Evolutionary conservation across 1,140 invertebrate genomes (phyloP).

Genomic region (Penaeus indicus): DNA sequence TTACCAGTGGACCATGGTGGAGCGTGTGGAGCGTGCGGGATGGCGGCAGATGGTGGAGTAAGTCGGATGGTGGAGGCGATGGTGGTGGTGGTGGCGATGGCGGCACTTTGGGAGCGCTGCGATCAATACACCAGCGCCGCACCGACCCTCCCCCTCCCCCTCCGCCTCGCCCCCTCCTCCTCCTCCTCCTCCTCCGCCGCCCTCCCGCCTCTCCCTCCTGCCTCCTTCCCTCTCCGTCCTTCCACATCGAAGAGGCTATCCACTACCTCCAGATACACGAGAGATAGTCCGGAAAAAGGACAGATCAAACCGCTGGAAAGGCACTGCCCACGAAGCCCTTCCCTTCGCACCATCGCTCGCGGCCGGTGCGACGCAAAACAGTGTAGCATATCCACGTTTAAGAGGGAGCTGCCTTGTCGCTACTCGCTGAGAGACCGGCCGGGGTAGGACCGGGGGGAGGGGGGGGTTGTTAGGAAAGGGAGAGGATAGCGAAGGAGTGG

Average conservation of each 20-base stretch:
- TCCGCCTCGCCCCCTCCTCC: background rate
- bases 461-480: too few species aligned
- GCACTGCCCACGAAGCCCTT: too few species aligned
- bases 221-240: constrained; percentile 8
- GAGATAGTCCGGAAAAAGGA: too few species aligned
- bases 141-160: constrained; percentile 4
- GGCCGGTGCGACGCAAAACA: too few species aligned
- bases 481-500: too few species aligned
- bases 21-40: background rate
- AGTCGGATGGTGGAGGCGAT: constrained; percentile 18
- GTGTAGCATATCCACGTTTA: too few species aligned
- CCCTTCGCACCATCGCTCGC: too few species aligned
- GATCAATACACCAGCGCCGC: constrained; percentile 58
- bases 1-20: background rate
- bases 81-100: constrained; percentile 27
- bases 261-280: background rate
- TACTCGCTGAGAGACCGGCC: too few species aligned
- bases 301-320: too few species aligned
- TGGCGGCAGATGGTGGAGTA: constrained; percentile 7
- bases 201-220: background rate
- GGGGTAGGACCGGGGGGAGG: too few species aligned
- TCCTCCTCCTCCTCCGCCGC: background rate
- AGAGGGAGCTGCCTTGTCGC: too few species aligned
- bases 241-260: too few species aligned
- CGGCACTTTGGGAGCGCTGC: constrained; percentile 39